Base-by-base conservation (phyloP, 92 coral and sea anemone species). In the Zoanthus gigantus region DNA sequence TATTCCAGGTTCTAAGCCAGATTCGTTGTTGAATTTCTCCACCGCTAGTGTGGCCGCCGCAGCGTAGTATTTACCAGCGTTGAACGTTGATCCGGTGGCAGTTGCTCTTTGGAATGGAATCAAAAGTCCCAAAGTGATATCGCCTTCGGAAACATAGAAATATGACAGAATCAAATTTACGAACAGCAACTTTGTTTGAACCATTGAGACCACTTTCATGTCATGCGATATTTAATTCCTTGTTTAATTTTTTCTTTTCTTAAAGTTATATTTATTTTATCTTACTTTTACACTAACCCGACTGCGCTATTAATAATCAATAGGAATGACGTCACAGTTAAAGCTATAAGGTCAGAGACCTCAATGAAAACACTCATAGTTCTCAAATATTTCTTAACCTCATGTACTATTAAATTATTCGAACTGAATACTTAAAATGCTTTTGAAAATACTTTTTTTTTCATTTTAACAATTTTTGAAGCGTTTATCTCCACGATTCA, bases 121-220 rank as follows among this genome's bases (percentile, higher is more conserved):
- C 42, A 97, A 88, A 29, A 97, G 84, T 3, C 98, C 98, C 53
- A 97, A 58, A 4, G 98, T 97, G 17, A 97, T 52, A 77, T 97
- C 94, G 61, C 94, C 96, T 76, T 88, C 17, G 79, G 82, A 54
- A 80, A 57, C 30, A 14, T 58, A 78, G 34, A 87, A 90, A 32
- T 31, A 37, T 28, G 74, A 75, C 28, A 23, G 10, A 28, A 44
- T 48, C 63, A 56, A 52, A 3, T 16, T 63, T 4, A 63, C 9
- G 23, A 63, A 18, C 4, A 63, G 2, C 69, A 63, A 23, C 69
- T 63, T 63, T 6, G 69, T 63, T 17, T 23, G 69, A 63, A 63
- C 7, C 9, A 7, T 63, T 63, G 23, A 23, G 69, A 63, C 0
- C 7, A n/a, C 9, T 63, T 18, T 18, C 29, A 17, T 60, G 23